Conservation (phyloP, 2,888 invertebrate genomes). For the Dastarcus helophoroides region DNA sequence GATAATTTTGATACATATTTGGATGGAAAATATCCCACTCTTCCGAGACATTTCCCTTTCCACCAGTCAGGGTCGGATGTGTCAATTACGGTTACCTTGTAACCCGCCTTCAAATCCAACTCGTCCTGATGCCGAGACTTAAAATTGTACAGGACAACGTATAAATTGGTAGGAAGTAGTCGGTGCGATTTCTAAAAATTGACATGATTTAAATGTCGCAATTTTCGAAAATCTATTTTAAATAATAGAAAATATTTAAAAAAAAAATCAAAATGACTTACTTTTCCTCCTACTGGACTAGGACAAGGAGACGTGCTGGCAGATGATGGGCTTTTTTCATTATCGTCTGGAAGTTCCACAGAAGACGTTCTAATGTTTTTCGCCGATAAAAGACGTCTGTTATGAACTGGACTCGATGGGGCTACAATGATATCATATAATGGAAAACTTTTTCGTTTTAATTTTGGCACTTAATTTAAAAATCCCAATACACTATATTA, state of each 20-base stretch:
- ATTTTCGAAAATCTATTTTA: too few relatives aligned
- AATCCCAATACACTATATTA: too few relatives aligned
- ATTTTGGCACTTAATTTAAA: too few relatives aligned
- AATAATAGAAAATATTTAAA: too few relatives aligned
- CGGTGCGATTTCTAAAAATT: constrained; percentile 64
- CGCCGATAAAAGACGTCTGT: constrained; percentile 66
- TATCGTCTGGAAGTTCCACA: constrained; percentile 84
- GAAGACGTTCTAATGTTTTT: constrained; percentile 84
- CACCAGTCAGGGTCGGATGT: constrained; percentile 95
- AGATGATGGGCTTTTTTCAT: constrained; percentile 81
- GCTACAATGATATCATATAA: too few relatives aligned
- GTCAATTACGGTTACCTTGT: constrained; percentile 85
- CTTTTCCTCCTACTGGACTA: constrained; percentile 52
- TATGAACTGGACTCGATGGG: constrained; percentile 86
- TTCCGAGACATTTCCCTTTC: constrained; percentile 89
- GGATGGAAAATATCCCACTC: constrained; percentile 87
- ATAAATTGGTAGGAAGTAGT: constrained; percentile 78
- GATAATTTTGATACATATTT: constrained; percentile 87
- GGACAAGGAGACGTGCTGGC: constrained; percentile 91
- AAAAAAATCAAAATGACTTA: too few relatives aligned
- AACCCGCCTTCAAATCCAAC: constrained; percentile 84
- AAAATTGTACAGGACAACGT: constrained; percentile 92
- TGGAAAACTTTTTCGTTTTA: too few relatives aligned
- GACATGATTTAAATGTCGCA: too few relatives aligned
- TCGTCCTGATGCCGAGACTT: constrained; percentile 90